Base-by-base conservation (phyloP, 2,797 vertebrate species). In the Falco concolor region DNA sequence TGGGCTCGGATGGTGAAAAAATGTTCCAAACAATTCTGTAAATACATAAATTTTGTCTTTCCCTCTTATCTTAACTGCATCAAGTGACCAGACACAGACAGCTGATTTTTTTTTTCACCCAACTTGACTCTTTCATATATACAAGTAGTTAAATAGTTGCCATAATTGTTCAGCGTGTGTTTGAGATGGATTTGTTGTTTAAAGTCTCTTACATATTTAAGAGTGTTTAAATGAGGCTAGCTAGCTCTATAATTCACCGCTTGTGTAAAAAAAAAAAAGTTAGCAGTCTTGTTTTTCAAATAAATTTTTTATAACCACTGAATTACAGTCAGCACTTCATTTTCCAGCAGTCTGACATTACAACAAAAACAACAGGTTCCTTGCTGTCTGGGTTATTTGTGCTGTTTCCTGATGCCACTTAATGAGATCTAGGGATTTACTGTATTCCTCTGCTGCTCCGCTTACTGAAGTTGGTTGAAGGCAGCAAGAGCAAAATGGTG, bases 301-400 rank as follows among this genome's bases (percentile, higher is more conserved):
- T 93, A 53, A 95, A 68, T 91, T 93, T 96, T 96, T 96, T 97
- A 93, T 76, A 93, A 95, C 90, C 45, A 50, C 59, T 93, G 20
- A 87, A 93, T 95, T 94, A 89, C 60, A 95, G 77, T 74, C 91
- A 90, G 74, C 60, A 65, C 60, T 94, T 94, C n/a, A 63, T 91
- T 95, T 95, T 86, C 95, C 88, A 93, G 86, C 73, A 89, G 60
- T 68, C 88, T 94, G 91, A 93, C 94, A 49, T 84, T 94, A 53
- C 74, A 95, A 75, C 11, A 50, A 87, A 96, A 95, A 93, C 95
- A 97, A 69, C 34, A 90, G 96, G 93, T 95, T 97, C 96, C 93
- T 96, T 86, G 81, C 88, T 94, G 95, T 93, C 90, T 92, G 88
- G 52, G 80, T 93, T 87, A 65, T 93, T 96, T 84, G 81, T 92